Evolutionary conservation across 2,113 vertebrate species (phyloP).

Genomic region (Heptranchias perlo): DNA sequence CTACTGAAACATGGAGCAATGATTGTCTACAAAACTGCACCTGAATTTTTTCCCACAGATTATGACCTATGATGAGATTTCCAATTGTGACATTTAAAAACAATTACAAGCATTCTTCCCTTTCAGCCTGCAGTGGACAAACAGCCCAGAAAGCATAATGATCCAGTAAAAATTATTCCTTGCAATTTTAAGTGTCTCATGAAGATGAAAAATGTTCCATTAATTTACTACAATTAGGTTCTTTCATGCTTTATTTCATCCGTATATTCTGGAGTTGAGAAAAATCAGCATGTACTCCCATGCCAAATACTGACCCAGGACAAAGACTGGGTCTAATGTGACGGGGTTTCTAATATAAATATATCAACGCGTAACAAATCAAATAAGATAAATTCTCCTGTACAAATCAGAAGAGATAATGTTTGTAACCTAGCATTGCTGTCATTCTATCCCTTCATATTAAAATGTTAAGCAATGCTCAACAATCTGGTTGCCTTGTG

Average conservation of each 20-base stretch:
- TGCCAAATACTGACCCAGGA: slow-evolving; percentile 51
- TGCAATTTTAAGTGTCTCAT: background rate
- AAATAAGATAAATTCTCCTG: slow-evolving; percentile 60
- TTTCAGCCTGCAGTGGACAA: slow-evolving; percentile 9
- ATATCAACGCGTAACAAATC: slow-evolving; percentile 56
- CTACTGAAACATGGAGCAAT: slow-evolving; percentile 47
- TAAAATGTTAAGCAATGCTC: background rate
- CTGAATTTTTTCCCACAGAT: slow-evolving; percentile 42
- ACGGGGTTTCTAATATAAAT: slow-evolving; percentile 62
- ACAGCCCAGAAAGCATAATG: background rate
- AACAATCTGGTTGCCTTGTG: background rate
- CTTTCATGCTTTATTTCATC: slow-evolving; percentile 56
- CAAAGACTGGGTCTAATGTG: slow-evolving; percentile 55
- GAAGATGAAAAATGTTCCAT: slow-evolving; percentile 42
- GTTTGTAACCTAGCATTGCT: background rate
- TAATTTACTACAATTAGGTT: slow-evolving; percentile 50
- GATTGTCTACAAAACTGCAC: slow-evolving; percentile 53
- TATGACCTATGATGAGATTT: background rate
- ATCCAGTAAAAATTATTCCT: background rate
- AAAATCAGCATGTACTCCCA: slow-evolving; percentile 55
- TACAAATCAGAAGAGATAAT: slow-evolving; percentile 68
- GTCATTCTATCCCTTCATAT: background rate
- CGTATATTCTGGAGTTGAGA: slow-evolving; percentile 46
- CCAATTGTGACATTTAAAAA: background rate
- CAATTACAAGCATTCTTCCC: background rate